Evolutionary conservation across 1,140 invertebrate genomes (phyloP).

Genomic region (Drosophila nigrodunni): DNA sequence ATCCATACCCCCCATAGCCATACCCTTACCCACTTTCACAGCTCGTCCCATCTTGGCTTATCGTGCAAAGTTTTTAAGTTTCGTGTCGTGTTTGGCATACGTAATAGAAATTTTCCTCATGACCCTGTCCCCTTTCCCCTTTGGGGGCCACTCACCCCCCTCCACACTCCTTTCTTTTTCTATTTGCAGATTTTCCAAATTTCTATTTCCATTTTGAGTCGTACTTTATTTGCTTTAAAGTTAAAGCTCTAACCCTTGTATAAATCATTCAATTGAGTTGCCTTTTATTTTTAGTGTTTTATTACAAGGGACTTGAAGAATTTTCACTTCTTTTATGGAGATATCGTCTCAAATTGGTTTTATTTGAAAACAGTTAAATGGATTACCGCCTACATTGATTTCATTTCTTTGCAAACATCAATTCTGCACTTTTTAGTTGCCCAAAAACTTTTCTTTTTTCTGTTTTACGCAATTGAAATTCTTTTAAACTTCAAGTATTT

Average conservation of each 20-base stretch:
- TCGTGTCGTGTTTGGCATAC: conserved; percentile 77
- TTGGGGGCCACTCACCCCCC: neutral
- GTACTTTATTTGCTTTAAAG: conserved; percentile 1
- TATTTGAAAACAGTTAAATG: neutral
- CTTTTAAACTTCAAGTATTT: too few species aligned
- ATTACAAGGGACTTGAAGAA: neutral
- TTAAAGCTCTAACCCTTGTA: conserved; percentile 13
- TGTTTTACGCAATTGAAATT: too few species aligned
- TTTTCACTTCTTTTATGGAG: neutral
- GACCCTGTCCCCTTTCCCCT: neutral
- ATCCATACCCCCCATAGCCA: neutral
- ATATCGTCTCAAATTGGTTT: neutral
- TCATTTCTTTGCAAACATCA: neutral
- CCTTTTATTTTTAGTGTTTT: neutral
- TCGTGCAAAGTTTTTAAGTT: conserved; percentile 80
- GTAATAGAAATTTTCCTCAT: conserved; percentile 57
- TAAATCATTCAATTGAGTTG: conserved; percentile 8
- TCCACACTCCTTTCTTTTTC: neutral
- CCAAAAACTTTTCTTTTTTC: too few species aligned
- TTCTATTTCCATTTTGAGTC: conserved; percentile 9
- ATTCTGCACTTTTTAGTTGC: neutral
- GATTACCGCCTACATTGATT: neutral
- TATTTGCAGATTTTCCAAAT: conserved; percentile 18
- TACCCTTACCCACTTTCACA: neutral
- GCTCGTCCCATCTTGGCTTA: conserved; percentile 41